Base-by-base conservation (phyloP, 2,113 vertebrate genomes). In the Proterorhinus semilunaris region DNA sequence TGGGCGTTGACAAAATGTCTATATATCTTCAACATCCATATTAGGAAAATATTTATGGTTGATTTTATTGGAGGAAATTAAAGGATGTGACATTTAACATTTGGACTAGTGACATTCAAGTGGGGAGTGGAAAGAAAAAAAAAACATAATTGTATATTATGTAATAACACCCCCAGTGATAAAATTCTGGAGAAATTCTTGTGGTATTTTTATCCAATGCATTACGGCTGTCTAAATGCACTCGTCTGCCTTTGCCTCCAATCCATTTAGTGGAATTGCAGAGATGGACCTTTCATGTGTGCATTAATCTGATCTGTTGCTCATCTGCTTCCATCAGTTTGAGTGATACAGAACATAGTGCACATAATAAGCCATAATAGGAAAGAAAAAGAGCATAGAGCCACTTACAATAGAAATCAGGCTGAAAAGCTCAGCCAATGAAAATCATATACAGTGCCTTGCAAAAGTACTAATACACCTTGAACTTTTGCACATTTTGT, bases 341-440 rank as follows among this genome's bases (percentile, higher is more conserved):
- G 16, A 49, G 63, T 27, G 13, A 43, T 42, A 16, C 11, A 57
- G 27, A 11, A 50, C 12, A 58, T 17, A 59, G 36, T 71, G 66
- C 79, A 73, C 50, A 76, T 72, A 68, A 70, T 55, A 16, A 65
- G 17, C 13, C 75, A 81, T 76, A 62, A 71, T 15, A 7, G 36
- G 12, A 10, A 43, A 15, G 36, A 12, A 42, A 6, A 58, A 7
- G 42, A 61, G 8, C 13, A 11, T 44, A 4, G 7, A 61, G 58
- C 58, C 36, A 61, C 42, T 6, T 43, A 44, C 13, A 58, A 58
- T 10, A 21, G 53, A 21, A 21, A 21, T 54, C 1, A 54, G 53
- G 16, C n/a, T 1, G 51, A 8, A 8, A 3, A 50, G 0, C 6
- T 13, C 49, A 50, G 1, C 13, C 12, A 50, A 50, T 12, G 10